Evolutionary conservation across 2,113 vertebrate genomes (phyloP), one percentile per base, ranked within the genome.

Genomic region (Neodon shergylaensis): DNA sequence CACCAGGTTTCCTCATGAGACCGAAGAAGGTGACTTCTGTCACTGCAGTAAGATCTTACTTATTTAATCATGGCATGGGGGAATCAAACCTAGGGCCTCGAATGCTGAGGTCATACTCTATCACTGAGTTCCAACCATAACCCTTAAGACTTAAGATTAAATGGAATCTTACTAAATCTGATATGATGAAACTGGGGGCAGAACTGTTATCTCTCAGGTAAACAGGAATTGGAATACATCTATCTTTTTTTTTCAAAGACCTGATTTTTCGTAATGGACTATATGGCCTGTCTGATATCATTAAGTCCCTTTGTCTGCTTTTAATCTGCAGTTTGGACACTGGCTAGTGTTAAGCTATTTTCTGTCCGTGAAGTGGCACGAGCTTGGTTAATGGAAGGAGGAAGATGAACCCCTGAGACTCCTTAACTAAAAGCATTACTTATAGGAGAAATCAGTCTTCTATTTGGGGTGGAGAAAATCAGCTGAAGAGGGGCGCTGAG

Each of bases 131-230:
- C 28, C 17, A 76, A 4, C 3, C 33, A 0, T 28, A 73, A n/a
- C 52, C 54, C 26, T 3, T 89, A 68, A 92, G 72, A 90, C 88
- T 96, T 96, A 95, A 94, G 85, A 73, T 90, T 93, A 68, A 96
- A 85, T 78, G 39, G 5, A 79, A 72, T 91, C 88, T 92, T 97
- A 98, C 97, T 97, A 98, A 98, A 98, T 95, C 95, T 84, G 44
- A 94, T 97, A 93, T 96, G 91, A 97, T 98, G 72, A 98, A 97
- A 84, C 36, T 88, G 24, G 65, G 6, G n/a, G 83, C 93, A 97
- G 95, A 97, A 81, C 82, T 98, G 93, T 94, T 97, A 95, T 97
- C 92, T 96, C 90, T 97, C 95, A 96, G 76, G 61, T 95, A 98
- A 98, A 98, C 96, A 92, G 88, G 91, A 0, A 14, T 72, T 90